Percentiles rank a stretch among this genome's conserved stretches.
These are phyloP conservation scores for Anguilla pacifica DNA, from an alignment of 2,797 vertebrate genomes.

Conservation along the genomic window DNA sequence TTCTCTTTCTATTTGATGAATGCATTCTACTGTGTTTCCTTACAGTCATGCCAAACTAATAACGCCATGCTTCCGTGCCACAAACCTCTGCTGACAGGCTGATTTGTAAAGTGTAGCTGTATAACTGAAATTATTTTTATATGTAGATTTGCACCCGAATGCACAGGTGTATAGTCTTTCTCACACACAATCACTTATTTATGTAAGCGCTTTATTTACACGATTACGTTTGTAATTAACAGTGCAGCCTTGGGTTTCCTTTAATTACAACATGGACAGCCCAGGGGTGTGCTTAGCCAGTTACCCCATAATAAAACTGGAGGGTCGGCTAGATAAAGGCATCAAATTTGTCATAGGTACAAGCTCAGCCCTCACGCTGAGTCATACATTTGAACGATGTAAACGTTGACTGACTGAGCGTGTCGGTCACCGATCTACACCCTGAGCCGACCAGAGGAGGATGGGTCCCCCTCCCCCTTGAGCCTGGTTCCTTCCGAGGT, in stretches of 20 bases:
- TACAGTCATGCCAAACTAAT: background rate
- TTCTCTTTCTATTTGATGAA: background rate
- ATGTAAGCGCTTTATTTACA: background rate
- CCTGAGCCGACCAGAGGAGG: too few relatives aligned
- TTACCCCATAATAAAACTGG: background rate
- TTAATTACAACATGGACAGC: background rate
- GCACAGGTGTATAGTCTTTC: background rate
- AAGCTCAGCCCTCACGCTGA: too few relatives aligned
- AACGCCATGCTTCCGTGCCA: background rate
- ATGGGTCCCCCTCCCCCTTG: too few relatives aligned
- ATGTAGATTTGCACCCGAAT: background rate
- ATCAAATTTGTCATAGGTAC: too few relatives aligned
- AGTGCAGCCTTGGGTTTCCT: background rate
- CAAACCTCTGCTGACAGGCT: background rate
- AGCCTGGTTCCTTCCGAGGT: too few relatives aligned
- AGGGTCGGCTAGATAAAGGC: background rate
- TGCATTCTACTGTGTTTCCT: background rate
- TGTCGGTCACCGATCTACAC: too few relatives aligned
- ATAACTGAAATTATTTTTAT: background rate
- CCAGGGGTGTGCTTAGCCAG: background rate
- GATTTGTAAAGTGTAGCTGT: background rate
- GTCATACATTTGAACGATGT: too few relatives aligned
- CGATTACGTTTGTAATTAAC: background rate
- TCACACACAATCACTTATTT: background rate
- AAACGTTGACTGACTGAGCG: too few relatives aligned